Evolutionary conservation across 2,888 invertebrate genomes (phyloP), one percentile per base, ranked within the genome.

Genomic region (Thymelicus lineola): DNA sequence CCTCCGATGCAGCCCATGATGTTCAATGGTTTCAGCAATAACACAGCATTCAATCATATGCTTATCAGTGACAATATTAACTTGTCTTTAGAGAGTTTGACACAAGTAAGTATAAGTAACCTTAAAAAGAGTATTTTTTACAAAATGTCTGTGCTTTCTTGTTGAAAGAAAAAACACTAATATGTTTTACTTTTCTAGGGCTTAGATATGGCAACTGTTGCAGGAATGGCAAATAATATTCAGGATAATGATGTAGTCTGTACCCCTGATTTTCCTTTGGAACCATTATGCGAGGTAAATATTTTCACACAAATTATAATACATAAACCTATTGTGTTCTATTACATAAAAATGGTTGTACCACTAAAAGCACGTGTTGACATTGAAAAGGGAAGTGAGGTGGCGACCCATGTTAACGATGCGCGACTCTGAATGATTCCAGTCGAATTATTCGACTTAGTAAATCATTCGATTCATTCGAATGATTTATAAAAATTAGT

Each of bases 241-340:
- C 81, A 85, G 72, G 92, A 95, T 76, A 88, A 93, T 79, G 93
- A 91, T 80, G 94, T 96, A 14, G 95, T 96, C 17, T 96, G 96
- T 74, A 95, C 95, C 0, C 96, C 95, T 0, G 96, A 95, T 82
- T 89, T 94, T 67, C 92, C 92, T 4, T 70, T 94, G 77, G 93
- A 93, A 72, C 91, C 93, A 14, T 75, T 92, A 57, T 92, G 92
- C 73, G 93, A 94, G 88, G 93, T 93, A 85, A 9, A 66, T 20
- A 65, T 46, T 38, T 45, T 60, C 17, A n/a, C 15, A 55, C 5
- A 28, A 28, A 28, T 10, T 42, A 7, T 7, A 7, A 7, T 55
- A 55, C 6, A 6, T 55, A 28, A 14, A 35, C 55, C n/a, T 48
- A 1, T 48, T 57, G 12, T 38, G 53, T 64, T 35, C 4, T 28